Evolutionary conservation across 2,888 invertebrate species (phyloP), one percentile per base, ranked within the genome.

Genomic region (Villa cingulata): DNA sequence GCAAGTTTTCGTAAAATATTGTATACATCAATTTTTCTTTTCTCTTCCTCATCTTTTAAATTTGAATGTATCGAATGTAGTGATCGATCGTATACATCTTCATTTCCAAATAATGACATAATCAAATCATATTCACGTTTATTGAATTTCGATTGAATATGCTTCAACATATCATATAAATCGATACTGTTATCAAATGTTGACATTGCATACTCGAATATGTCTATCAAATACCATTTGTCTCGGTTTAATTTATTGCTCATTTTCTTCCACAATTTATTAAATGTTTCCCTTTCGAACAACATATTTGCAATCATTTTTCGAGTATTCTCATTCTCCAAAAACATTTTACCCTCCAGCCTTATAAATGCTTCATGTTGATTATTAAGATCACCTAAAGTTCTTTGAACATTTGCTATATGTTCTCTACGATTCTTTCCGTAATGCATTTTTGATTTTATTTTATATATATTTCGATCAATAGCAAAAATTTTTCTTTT

Each of bases 151-250:
- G 23, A 18, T 20, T 52, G 41, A 19, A 47, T 38, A 27, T 53
- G 48, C 12, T 32, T 9, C 12, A 32, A 12, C 29, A 64, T 67
- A 45, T 66, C 62, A 47, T 65, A 65, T 4, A 63, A 57, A 45
- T 62, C 64, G 10, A 62, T 63, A 48, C 63, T 63, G 40, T 61
- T 61, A 41, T 66, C 68, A 48, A 66, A 68, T 7, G 64, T 65
- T 34, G 58, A 56, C 37, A 65, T 48, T 0, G 67, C 66, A 16
- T 64, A 61, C 45, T 67, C 68, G 17, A 68, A 63, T 17, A 68
- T 52, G 47, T 68, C 66, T 6, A 62, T 58, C 1, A 70, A 56
- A 50, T 67, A 67, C 51, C 66, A 67, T 41, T 66, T 62, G 46
- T 68, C 67, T 43, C 62, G 61, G 38, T 62, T 64, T 15, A 69